phyloP scores from a whole-genome alignment of 2,797 vertebrate species.

The Sebastes hopkinsi region DNA sequence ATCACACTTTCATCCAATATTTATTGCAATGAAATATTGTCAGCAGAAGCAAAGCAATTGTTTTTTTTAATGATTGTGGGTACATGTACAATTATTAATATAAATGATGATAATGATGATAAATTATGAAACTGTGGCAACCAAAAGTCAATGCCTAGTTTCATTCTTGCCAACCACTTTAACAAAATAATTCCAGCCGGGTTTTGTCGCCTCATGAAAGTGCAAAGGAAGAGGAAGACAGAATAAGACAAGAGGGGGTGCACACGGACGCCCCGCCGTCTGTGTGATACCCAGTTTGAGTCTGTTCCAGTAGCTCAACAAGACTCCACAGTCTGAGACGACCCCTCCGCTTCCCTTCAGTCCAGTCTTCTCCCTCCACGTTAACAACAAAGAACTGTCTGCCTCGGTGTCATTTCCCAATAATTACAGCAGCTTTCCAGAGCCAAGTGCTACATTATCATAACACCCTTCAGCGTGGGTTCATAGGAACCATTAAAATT shows the following conservation, averaged over 20 bases:
- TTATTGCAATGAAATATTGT: background rate
- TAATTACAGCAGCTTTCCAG: slow-evolving; percentile 41
- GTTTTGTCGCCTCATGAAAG: background rate
- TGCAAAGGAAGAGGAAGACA: background rate
- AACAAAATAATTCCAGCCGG: background rate
- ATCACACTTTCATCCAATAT: background rate
- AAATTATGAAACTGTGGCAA: background rate
- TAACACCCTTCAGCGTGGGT: slow-evolving; percentile 20
- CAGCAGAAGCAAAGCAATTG: background rate
- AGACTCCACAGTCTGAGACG: background rate
- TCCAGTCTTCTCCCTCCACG: background rate
- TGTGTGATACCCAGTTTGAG: background rate
- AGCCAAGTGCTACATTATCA: slow-evolving; percentile 35
- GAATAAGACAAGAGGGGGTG: background rate
- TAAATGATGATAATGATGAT: background rate
- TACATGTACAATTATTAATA: background rate
- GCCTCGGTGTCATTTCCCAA: slow-evolving; percentile 25
- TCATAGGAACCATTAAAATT: slow-evolving; percentile 33
- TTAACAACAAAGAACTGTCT: slow-evolving; percentile 26
- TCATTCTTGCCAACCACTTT: background rate
- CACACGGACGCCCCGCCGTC: background rate
- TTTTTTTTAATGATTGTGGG: background rate
- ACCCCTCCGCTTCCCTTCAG: background rate
- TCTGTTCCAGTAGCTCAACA: background rate
- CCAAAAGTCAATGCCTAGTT: background rate